Conservation (phyloP, 2,888 invertebrate species). For the Dyspetes luteomarginatus region DNA sequence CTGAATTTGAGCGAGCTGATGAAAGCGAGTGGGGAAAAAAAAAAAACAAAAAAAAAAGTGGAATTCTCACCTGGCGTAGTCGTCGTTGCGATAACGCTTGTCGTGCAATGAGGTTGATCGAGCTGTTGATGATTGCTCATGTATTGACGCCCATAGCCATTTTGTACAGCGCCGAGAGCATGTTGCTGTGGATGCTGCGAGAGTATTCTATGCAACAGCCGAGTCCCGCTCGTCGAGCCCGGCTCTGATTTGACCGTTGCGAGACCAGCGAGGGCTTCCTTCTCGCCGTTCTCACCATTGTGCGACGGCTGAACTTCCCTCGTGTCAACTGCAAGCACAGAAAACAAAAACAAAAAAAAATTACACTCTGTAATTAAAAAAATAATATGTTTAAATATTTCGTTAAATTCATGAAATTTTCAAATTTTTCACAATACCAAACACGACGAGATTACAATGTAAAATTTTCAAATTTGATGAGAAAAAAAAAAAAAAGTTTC, state of each 20-base stretch:
- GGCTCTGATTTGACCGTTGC: conserved; percentile 81
- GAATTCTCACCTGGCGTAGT: conserved; percentile 87
- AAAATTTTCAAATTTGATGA: no score
- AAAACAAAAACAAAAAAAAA: conserved; percentile 54
- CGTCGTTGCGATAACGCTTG: conserved; percentile 82
- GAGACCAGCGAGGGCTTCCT: conserved; percentile 77
- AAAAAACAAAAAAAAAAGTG: no score
- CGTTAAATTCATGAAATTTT: no score
- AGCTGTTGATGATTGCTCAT: conserved; percentile 84
- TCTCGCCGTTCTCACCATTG: conserved; percentile 77
- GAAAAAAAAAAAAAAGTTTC: no score
- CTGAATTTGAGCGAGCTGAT: no score
- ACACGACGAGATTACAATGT: no score
- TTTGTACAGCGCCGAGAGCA: conserved; percentile 81
- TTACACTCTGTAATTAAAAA: neutral
- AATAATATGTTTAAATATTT: no score
- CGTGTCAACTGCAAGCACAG: conserved; percentile 86
- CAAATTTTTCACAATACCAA: no score
- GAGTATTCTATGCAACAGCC: conserved; percentile 87
- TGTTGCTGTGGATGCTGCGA: conserved; percentile 86
- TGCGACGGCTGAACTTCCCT: conserved; percentile 84
- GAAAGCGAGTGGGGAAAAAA: no score
- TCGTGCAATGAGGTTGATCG: conserved; percentile 87
- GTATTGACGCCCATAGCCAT: conserved; percentile 81
- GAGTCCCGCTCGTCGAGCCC: conserved; percentile 78